These are phyloP conservation scores for Rhogogaster chlorosoma DNA, from an alignment of 2,888 invertebrate species.

Conservation along the genomic window DNA sequence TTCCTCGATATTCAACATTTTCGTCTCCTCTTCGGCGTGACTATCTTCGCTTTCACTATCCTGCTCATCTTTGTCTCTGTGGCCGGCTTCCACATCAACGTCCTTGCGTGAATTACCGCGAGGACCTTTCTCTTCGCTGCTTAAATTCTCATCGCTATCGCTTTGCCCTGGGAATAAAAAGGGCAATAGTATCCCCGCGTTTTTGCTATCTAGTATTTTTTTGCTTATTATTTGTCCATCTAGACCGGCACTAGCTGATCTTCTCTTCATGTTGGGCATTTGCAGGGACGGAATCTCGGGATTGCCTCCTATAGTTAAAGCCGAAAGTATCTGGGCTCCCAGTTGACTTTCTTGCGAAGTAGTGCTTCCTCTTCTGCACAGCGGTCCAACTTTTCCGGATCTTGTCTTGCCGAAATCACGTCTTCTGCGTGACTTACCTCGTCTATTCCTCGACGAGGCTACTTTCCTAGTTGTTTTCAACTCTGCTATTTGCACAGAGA, in stretches of 20 bases:
- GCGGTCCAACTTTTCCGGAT: conserved; percentile 69
- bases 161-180: conserved; percentile 80
- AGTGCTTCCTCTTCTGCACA: conserved; percentile 82
- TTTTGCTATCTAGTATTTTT: conserved; percentile 67
- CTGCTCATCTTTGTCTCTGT: conserved; percentile 67
- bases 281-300: conserved; percentile 79
- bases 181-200: conserved; percentile 69
- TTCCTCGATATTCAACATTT: conserved; percentile 65
- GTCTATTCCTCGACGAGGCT: conserved; percentile 77
- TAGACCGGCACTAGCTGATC: conserved; percentile 79
- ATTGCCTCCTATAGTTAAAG: conserved; percentile 80
- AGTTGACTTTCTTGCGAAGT: conserved; percentile 91
- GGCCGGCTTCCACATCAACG: conserved; percentile 66
- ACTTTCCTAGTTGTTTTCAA: conserved; percentile 87
- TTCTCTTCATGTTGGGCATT: conserved; percentile 80
- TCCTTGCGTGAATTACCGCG: conserved; percentile 56
- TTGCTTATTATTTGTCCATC: conserved; percentile 75
- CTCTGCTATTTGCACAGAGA: conserved; percentile 91
- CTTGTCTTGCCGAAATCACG: conserved; percentile 76
- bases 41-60: conserved; percentile 71
- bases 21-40: conserved; percentile 71
- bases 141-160: conserved; percentile 72
- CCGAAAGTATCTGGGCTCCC: conserved; percentile 84
- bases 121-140: conserved; percentile 67
- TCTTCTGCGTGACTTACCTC: conserved; percentile 76